These are phyloP conservation scores for Caerostris darwini DNA, from an alignment of 1,140 invertebrate species.

Conservation along the genomic window DNA sequence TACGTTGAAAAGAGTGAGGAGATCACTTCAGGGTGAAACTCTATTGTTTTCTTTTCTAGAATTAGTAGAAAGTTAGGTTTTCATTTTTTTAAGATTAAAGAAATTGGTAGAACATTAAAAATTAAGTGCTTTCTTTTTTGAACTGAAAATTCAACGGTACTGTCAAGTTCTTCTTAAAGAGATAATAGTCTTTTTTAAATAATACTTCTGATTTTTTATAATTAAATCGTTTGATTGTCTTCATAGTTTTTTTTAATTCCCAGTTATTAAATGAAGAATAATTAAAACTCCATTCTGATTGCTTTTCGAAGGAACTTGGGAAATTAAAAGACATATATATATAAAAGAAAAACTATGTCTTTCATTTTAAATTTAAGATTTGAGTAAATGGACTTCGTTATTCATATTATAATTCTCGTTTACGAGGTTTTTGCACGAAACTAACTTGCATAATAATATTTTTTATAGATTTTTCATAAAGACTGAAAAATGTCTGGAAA, in stretches of 20 bases:
- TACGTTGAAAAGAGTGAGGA: not conserved
- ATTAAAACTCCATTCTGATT: no score
- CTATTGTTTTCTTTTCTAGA: not conserved
- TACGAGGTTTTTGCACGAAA: not conserved
- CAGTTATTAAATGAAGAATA: not conserved
- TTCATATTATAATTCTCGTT: not conserved
- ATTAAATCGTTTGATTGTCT: not conserved
- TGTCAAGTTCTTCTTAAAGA: not conserved
- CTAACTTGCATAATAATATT: no score
- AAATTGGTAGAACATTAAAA: not conserved
- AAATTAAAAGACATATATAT: no score
- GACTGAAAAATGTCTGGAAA: no score
- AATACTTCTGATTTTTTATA: not conserved
- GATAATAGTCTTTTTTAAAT: not conserved
- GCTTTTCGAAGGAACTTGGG: no score
- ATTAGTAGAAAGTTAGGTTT: not conserved
- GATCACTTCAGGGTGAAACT: not conserved
- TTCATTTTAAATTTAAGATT: no score
- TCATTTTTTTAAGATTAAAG: conserved; percentile 15
- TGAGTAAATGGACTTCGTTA: not conserved
- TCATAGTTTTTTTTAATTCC: not conserved
- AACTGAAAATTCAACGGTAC: not conserved
- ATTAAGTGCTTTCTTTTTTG: conserved; percentile 9
- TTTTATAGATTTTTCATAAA: no score
- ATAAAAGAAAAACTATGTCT: no score